Percentiles rank a stretch among this genome's conserved stretches.
These are phyloP conservation scores for Ormyrus nitidulus DNA, from an alignment of 2,888 invertebrate species.

Conservation along the genomic window DNA sequence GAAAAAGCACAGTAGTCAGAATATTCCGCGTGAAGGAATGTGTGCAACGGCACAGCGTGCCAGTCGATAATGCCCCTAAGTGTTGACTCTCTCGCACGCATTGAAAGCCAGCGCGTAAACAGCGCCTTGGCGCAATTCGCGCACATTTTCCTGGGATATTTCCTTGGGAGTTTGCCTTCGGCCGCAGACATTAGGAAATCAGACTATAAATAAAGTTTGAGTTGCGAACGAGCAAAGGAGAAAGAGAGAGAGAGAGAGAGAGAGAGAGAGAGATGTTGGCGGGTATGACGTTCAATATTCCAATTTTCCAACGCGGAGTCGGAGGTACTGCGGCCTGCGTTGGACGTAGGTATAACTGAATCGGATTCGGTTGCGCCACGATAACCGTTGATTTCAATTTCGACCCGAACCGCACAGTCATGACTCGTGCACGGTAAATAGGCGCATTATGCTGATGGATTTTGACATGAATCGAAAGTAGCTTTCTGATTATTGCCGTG, in stretches of 20 bases:
- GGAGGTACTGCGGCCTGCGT: not conserved
- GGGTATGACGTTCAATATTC: conserved; percentile 51
- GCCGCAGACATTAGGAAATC: conserved; percentile 39
- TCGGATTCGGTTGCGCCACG: conserved; percentile 41
- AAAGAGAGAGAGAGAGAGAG: not conserved
- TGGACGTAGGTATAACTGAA: conserved; percentile 6
- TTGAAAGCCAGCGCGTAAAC: too few relatives aligned
- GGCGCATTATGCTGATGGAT: conserved; percentile 53
- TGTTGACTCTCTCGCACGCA: too few relatives aligned
- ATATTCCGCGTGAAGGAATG: not conserved
- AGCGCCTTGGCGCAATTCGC: not conserved
- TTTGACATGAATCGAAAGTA: conserved; percentile 39
- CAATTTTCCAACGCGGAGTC: conserved; percentile 42
- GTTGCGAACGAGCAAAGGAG: conserved; percentile 11
- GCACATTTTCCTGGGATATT: not conserved
- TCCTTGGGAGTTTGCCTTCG: conserved; percentile 23
- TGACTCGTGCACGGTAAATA: conserved; percentile 20
- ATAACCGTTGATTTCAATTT: conserved; percentile 56
- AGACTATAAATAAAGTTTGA: conserved; percentile 25
- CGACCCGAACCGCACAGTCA: conserved; percentile 21
- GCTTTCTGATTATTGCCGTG: conserved; percentile 44
- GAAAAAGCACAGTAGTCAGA: too few relatives aligned
- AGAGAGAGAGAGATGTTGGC: not conserved
- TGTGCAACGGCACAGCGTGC: too few relatives aligned
- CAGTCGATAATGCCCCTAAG: too few relatives aligned